These are phyloP conservation scores for Dolichomitus sp. DNA, from an alignment of 2,888 invertebrate genomes.

Conservation along the genomic window DNA sequence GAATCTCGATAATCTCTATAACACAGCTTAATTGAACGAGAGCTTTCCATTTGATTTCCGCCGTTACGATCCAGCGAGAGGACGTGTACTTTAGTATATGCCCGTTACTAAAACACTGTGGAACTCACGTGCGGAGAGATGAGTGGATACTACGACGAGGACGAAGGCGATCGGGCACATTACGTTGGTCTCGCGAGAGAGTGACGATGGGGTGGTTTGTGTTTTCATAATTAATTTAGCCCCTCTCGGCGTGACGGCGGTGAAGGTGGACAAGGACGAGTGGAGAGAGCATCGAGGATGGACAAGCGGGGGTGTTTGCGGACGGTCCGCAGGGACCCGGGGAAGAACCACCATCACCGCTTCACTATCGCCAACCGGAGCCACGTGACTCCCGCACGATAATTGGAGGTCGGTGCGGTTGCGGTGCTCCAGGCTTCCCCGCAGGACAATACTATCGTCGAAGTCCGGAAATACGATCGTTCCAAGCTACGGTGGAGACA, in stretches of 20 bases:
- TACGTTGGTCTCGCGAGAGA: slow-evolving; percentile 31
- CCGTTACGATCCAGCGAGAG: neutral
- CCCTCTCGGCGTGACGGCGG: slow-evolving; percentile 64
- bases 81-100: slow-evolving; percentile 27
- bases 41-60: slow-evolving; percentile 44
- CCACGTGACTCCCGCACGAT: slow-evolving; percentile 80
- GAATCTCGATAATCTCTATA: slow-evolving; percentile 56
- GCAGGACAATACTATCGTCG: slow-evolving; percentile 68
- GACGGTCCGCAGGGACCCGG: slow-evolving; percentile 74
- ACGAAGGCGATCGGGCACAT: slow-evolving; percentile 55
- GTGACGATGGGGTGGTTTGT: slow-evolving; percentile 64
- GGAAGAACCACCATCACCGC: slow-evolving; percentile 53
- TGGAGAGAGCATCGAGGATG: slow-evolving; percentile 31
- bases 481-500: slow-evolving; percentile 64
- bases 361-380: slow-evolving; percentile 58
- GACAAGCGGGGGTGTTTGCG: slow-evolving; percentile 72
- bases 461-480: slow-evolving; percentile 69
- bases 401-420: slow-evolving; percentile 82
- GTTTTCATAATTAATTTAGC: slow-evolving; percentile 70
- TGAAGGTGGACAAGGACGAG: slow-evolving; percentile 32
- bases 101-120: slow-evolving; percentile 52
- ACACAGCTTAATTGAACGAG: slow-evolving; percentile 51
- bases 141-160: slow-evolving; percentile 10
- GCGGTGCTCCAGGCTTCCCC: slow-evolving; percentile 71
- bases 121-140: slow-evolving; percentile 13